phyloP scores from a whole-genome alignment of 1,140 invertebrate genomes.

The Drosophila gunungcola region DNA sequence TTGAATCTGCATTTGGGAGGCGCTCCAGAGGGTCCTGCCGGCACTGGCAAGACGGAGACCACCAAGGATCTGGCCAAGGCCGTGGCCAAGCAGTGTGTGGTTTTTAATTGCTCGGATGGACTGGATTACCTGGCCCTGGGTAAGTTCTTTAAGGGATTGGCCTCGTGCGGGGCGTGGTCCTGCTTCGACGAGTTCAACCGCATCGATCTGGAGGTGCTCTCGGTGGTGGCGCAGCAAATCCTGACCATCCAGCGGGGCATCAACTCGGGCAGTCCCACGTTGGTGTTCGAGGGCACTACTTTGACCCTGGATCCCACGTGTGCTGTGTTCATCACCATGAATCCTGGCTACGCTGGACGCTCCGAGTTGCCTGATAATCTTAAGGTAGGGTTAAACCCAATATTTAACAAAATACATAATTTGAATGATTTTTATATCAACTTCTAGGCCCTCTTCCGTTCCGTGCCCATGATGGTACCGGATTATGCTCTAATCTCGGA shows the following conservation, averaged over 20 bases:
- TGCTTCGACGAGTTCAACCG: constrained; percentile 98
- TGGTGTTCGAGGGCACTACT: constrained; percentile 96
- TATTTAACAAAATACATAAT: neutral
- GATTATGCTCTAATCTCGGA: constrained; percentile 98
- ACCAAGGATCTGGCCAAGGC: constrained; percentile 98
- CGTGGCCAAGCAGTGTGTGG: constrained; percentile 97
- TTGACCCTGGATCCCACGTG: constrained; percentile 95
- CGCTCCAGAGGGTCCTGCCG: constrained; percentile 97
- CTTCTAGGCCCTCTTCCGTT: constrained; percentile 93
- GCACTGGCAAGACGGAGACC: constrained; percentile 98
- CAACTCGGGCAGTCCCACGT: constrained; percentile 89
- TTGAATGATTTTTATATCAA: constrained; percentile 5
- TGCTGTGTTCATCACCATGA: constrained; percentile 98
- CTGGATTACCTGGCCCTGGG: constrained; percentile 96
- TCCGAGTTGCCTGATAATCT: constrained; percentile 97
- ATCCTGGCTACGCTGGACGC: constrained; percentile 96
- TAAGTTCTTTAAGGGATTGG: constrained; percentile 98
- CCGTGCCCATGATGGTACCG: constrained; percentile 99
- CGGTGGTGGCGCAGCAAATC: constrained; percentile 96
- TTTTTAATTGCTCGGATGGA: constrained; percentile 98
- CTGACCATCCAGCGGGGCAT: constrained; percentile 92
- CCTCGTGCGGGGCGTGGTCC: constrained; percentile 97
- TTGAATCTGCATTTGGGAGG: constrained; percentile 94
- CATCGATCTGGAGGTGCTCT: constrained; percentile 94
- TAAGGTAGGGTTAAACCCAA: constrained; percentile 87